Evolutionary conservation across 2,797 vertebrate genomes (phyloP), one percentile per base, ranked within the genome.

Genomic region (Myripristis jacobus): DNA sequence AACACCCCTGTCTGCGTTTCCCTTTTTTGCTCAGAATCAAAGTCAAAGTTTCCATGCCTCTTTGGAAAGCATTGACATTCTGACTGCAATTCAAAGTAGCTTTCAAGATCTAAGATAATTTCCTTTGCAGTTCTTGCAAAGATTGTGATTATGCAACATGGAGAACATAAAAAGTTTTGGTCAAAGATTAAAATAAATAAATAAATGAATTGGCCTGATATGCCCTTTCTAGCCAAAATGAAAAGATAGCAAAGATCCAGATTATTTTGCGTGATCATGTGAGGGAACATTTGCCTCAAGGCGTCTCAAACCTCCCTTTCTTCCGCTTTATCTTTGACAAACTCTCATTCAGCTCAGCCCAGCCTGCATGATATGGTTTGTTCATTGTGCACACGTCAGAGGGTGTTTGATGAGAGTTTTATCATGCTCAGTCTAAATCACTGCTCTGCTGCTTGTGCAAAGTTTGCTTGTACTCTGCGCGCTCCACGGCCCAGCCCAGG

Each of bases 371-470:
- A 31, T 34, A 4, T 11, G 27, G n/a, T 31, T 27, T n/a, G 19
- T 38, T 57, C 4, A 22, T 2, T 59, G 3, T 19, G 0, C 19
- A 3, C 0, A 1, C 18, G 25, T 19, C 41, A 52, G 43, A 41
- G 36, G 0, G 15, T 65, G 38, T 65, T 16, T 48, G 44, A 56
- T 3, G 19, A 41, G 13, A 27, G 24, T 34, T 56, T 66, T 53
- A 27, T 25, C 29, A 10, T 54, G 31, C 73, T 50, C 22, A 50
- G 58, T 74, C 13, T 52, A 31, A 53, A 56, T 76, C 81, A 70
- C 80, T 43, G 64, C 44, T 68, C 19, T 1, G 44, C 31, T 19
- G 70, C 31, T 64, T 44, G n/a, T 52, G 18, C 34, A 73, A 57
- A 16, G 43, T 50, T 16, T 16, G 72, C 74, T 21, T 58, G 61